Conservation (phyloP, 1,140 invertebrate genomes). For the Doryteuthis pealeii region DNA sequence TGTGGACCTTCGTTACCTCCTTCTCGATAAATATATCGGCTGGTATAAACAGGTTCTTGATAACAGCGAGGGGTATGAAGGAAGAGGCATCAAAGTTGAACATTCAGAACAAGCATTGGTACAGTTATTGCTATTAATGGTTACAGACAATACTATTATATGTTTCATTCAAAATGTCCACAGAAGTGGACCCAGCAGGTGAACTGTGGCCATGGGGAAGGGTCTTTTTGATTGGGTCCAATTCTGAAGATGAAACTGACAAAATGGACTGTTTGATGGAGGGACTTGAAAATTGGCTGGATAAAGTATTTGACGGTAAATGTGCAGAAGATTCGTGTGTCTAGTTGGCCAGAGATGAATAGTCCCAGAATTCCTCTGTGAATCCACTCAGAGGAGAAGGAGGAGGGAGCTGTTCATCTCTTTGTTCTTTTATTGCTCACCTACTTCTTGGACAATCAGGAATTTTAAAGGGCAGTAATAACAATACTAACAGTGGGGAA, state of each 20-base stretch:
- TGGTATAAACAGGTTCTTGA: conserved; percentile 92
- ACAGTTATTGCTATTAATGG: conserved; percentile 96
- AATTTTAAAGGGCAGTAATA: no score
- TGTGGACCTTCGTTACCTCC: conserved; percentile 82
- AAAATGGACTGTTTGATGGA: conserved; percentile 79
- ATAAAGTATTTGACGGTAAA: conserved; percentile 91
- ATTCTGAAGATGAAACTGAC: neutral
- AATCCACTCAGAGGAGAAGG: no score
- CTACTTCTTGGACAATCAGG: no score
- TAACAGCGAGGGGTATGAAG: conserved; percentile 65
- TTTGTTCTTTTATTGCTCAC: no score
- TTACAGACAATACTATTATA: conserved; percentile 95
- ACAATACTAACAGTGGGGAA: no score
- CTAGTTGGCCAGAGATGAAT: conserved; percentile 83
- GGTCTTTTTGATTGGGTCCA: neutral
- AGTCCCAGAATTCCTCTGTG: neutral
- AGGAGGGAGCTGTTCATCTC: no score
- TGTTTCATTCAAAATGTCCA: conserved; percentile 87
- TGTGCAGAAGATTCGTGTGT: conserved; percentile 92
- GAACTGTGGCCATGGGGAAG: neutral
- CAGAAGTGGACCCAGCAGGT: conserved; percentile 26
- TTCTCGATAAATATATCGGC: conserved; percentile 82
- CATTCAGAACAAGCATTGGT: conserved; percentile 93
- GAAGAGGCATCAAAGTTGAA: conserved; percentile 83
- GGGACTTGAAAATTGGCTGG: conserved; percentile 93